Evolutionary conservation across 1,140 invertebrate genomes (phyloP).

Genomic region (Drosophila fuyamai): DNA sequence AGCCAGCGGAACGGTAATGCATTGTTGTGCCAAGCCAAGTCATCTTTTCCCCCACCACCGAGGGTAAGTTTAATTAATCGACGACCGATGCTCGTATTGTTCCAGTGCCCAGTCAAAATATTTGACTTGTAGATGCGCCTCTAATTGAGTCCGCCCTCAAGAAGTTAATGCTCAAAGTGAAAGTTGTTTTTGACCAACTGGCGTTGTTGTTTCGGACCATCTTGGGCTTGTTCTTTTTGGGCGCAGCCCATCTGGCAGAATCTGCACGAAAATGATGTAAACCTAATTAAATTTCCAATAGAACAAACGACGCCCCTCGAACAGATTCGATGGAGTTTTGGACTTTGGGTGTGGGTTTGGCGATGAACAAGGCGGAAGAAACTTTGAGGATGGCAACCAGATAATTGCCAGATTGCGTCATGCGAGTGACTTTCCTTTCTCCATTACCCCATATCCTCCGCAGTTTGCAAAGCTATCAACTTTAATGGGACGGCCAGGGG

Average conservation of each 20-base stretch:
- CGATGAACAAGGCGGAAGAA: constrained; percentile 21
- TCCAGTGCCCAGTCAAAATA: constrained; percentile 65
- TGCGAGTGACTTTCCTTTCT: constrained; percentile 56
- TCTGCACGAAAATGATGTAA: constrained; percentile 76
- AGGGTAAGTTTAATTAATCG: constrained; percentile 73
- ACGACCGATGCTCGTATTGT: constrained; percentile 71
- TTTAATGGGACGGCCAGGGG: constrained; percentile 26
- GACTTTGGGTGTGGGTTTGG: background rate
- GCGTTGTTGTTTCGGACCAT: constrained; percentile 22
- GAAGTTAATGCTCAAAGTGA: constrained; percentile 38
- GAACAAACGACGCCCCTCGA: constrained; percentile 37
- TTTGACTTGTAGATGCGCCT: constrained; percentile 79
- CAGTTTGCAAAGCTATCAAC: constrained; percentile 42
- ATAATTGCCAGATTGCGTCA: constrained; percentile 80
- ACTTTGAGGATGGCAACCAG: constrained; percentile 62
- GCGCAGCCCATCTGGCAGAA: constrained; percentile 68
- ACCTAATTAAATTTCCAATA: constrained; percentile 83
- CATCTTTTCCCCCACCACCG: background rate
- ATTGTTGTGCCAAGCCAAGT: constrained; percentile 41
- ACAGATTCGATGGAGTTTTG: constrained; percentile 35
- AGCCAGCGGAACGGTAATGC: constrained; percentile 47
- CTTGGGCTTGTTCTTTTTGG: constrained; percentile 20
- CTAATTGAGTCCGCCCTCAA: constrained; percentile 61
- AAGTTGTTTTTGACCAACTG: constrained; percentile 69
- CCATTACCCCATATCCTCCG: constrained; percentile 19